Evolutionary conservation across 1,140 invertebrate genomes (phyloP).

Genomic region (Anadara kagoshimensis): DNA sequence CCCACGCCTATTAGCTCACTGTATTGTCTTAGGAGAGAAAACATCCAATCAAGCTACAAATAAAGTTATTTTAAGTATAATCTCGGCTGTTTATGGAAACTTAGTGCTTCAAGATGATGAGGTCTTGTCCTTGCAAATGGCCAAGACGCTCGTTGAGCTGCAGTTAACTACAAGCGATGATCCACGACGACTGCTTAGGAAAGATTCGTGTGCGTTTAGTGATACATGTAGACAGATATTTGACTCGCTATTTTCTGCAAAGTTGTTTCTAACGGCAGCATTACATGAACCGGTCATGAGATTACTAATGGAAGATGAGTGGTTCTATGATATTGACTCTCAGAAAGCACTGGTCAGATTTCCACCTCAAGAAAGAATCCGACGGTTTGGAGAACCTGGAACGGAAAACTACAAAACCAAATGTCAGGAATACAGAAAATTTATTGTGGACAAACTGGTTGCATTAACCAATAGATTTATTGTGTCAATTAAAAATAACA

Average conservation of each 20-base stretch:
- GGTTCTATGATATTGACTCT: constrained; percentile 93
- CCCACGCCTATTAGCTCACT: constrained; percentile 86
- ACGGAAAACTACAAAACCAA: constrained; percentile 82
- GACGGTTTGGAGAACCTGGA: constrained; percentile 87
- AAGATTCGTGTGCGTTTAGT: constrained; percentile 91
- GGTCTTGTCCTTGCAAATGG: constrained; percentile 83
- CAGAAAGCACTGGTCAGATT: constrained; percentile 88
- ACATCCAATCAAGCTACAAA: constrained; percentile 72
- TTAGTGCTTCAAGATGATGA: constrained; percentile 89
- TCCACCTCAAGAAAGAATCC: constrained; percentile 80
- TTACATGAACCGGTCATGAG: constrained; percentile 93
- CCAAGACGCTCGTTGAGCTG: constrained; percentile 85
- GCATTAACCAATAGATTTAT: constrained; percentile 89
- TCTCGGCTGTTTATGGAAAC: constrained; percentile 89
- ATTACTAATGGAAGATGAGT: constrained; percentile 94
- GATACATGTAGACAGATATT: constrained; percentile 92
- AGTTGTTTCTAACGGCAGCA: constrained; percentile 93
- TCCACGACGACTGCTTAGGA: constrained; percentile 87
- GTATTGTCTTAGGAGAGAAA: constrained; percentile 86
- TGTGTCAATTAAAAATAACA: constrained; percentile 87
- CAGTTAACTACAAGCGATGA: constrained; percentile 81
- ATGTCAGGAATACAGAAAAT: constrained; percentile 82
- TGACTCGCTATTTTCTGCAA: constrained; percentile 91
- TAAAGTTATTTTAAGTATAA: constrained; percentile 77
- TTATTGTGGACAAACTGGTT: constrained; percentile 85